Evolutionary conservation across 2,797 vertebrate species (phyloP).

Genomic region (Gymnodraco acuticeps): DNA sequence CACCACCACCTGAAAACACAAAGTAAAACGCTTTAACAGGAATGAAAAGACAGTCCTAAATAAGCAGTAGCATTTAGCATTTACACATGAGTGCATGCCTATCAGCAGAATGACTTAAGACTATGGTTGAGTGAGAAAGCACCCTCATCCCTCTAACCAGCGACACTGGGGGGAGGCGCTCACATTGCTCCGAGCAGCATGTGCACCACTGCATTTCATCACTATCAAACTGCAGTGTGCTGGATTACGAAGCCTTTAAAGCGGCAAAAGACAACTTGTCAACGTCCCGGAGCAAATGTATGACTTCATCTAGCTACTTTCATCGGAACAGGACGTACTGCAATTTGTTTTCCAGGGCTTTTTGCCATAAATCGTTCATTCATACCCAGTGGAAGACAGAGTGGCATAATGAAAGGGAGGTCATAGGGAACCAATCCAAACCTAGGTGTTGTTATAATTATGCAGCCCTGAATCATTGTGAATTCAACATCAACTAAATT

Average conservation of each 20-base stretch:
- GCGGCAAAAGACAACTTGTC: no score
- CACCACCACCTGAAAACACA: conserved; percentile 92
- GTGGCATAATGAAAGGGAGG: no score
- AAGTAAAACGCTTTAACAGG: neutral
- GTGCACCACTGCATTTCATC: conserved; percentile 7
- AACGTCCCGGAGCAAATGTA: no score
- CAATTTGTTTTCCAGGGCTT: no score
- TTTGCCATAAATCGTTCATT: no score
- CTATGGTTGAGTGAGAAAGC: conserved; percentile 24
- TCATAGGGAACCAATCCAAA: no score
- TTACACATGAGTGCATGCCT: conserved; percentile 17
- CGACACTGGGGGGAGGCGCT: neutral
- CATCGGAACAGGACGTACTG: no score
- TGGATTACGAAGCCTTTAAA: neutral
- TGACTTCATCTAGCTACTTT: no score
- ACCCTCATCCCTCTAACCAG: conserved; percentile 15
- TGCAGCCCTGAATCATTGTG: no score
- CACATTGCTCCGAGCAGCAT: conserved; percentile 6
- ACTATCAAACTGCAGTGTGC: neutral
- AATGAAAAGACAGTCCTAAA: neutral
- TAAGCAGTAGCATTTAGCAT: conserved; percentile 5
- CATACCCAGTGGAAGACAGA: no score
- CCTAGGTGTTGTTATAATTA: no score
- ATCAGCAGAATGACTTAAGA: conserved; percentile 24
- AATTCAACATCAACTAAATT: no score